phyloP scores from a whole-genome alignment of 2,888 invertebrate genomes.

The Thymelicus sylvestris region DNA sequence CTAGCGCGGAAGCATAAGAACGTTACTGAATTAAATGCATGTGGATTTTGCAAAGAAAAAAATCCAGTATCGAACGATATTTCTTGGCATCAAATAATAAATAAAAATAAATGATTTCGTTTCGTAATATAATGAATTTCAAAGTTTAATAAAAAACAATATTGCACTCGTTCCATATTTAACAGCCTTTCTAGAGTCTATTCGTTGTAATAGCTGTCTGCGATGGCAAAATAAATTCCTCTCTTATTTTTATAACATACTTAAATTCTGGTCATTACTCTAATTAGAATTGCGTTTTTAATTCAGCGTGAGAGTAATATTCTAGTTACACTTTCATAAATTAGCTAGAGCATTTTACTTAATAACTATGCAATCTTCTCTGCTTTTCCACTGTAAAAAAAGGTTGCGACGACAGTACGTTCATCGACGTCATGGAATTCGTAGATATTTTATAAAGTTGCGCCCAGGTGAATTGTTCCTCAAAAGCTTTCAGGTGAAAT shows the following conservation, averaged over 20 bases:
- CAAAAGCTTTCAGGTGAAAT: no score
- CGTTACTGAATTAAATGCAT: no score
- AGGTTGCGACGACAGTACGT: neutral
- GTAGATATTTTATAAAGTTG: no score
- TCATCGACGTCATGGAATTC: no score
- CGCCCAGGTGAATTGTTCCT: no score
- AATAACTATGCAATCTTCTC: neutral
- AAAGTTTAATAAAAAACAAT: constrained; percentile 28
- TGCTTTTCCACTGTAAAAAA: neutral
- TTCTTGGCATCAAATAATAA: no score
- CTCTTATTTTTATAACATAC: constrained; percentile 36
- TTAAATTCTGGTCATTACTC: constrained; percentile 36
- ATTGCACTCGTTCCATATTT: constrained; percentile 41
- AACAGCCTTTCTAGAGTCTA: constrained; percentile 20
- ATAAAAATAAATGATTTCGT: no score
- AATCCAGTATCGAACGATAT: no score
- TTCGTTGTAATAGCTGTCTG: constrained; percentile 31
- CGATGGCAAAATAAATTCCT: constrained; percentile 28
- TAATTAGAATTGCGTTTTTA: constrained; percentile 38
- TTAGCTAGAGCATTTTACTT: constrained; percentile 15
- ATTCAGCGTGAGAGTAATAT: constrained; percentile 32
- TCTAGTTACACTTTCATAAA: constrained; percentile 16
- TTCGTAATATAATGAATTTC: neutral
- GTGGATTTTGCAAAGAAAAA: no score
- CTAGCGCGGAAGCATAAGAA: no score